Evolutionary conservation across 2,797 vertebrate species (phyloP).

Genomic region (Enteromius radiatus): DNA sequence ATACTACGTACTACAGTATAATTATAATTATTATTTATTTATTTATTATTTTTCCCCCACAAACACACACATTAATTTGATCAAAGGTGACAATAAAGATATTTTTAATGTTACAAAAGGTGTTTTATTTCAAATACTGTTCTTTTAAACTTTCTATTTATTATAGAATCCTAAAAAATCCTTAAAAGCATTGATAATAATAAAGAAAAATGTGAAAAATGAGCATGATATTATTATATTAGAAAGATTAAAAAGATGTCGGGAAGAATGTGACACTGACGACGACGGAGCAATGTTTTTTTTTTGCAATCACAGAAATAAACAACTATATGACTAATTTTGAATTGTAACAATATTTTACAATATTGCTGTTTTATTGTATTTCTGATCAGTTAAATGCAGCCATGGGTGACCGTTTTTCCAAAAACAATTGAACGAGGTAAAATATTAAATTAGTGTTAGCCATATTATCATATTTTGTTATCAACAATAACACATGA

Average conservation of each 20-base stretch:
- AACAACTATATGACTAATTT: neutral
- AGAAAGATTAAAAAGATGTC: neutral
- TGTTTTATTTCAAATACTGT: neutral
- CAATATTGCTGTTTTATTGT: neutral
- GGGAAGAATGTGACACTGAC: neutral
- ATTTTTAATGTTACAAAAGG: neutral
- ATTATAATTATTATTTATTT: neutral
- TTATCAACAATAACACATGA: neutral
- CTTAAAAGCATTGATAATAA: no score
- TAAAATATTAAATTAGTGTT: neutral
- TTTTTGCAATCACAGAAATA: neutral
- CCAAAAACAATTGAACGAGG: neutral
- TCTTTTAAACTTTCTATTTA: neutral
- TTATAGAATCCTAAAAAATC: neutral
- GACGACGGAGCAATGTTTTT: neutral
- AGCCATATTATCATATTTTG: neutral
- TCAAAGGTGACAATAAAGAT: neutral
- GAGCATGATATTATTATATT: neutral
- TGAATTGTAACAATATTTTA: neutral
- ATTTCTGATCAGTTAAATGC: neutral
- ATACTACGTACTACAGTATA: neutral
- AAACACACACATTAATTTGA: neutral
- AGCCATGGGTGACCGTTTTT: neutral
- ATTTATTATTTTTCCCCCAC: neutral
- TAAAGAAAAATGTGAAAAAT: no score